A percentile compares a stretch with the other conserved stretches of the same genome.
Evolutionary conservation across 2,113 vertebrate genomes (phyloP).

Genomic region (Embiotoca jacksoni): DNA sequence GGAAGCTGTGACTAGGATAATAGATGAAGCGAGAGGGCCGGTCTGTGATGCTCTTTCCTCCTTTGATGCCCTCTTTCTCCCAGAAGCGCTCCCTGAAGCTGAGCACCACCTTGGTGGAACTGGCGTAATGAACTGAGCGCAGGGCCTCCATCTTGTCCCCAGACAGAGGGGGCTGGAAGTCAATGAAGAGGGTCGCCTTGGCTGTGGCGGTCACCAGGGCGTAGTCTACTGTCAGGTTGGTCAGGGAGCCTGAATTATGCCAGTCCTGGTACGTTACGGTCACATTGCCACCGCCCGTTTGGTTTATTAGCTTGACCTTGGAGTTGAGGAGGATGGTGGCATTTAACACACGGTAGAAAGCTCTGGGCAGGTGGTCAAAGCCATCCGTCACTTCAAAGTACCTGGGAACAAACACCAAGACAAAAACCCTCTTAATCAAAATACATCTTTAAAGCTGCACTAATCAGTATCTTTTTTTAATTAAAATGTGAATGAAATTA

Average conservation of each 20-base stretch:
- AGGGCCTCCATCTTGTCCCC: conserved; percentile 82
- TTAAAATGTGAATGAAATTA: too few species aligned
- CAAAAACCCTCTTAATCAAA: background rate
- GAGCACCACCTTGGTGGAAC: conserved; percentile 85
- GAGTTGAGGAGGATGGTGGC: conserved; percentile 78
- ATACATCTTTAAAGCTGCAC: too few species aligned
- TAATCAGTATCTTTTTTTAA: too few species aligned
- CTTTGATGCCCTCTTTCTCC: conserved; percentile 84
- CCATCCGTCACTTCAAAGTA: conserved; percentile 83
- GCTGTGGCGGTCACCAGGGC: conserved; percentile 83
- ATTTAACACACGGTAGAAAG: conserved; percentile 74
- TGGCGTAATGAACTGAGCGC: conserved; percentile 84
- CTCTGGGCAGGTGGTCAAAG: conserved; percentile 75
- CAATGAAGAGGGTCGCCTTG: conserved; percentile 85
- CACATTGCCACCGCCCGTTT: conserved; percentile 65
- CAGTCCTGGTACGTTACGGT: conserved; percentile 75
- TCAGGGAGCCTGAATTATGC: conserved; percentile 35
- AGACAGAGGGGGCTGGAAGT: conserved; percentile 83
- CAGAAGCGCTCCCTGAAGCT: conserved; percentile 87
- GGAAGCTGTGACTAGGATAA: conserved; percentile 89
- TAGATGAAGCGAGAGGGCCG: conserved; percentile 86
- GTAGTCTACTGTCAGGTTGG: conserved; percentile 75
- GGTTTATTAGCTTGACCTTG: conserved; percentile 78
- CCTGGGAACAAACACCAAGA: conserved; percentile 63
- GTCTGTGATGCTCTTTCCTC: conserved; percentile 86